Base-by-base conservation (phyloP, 1,140 invertebrate genomes). In the Aphaenogaster floridana region DNA sequence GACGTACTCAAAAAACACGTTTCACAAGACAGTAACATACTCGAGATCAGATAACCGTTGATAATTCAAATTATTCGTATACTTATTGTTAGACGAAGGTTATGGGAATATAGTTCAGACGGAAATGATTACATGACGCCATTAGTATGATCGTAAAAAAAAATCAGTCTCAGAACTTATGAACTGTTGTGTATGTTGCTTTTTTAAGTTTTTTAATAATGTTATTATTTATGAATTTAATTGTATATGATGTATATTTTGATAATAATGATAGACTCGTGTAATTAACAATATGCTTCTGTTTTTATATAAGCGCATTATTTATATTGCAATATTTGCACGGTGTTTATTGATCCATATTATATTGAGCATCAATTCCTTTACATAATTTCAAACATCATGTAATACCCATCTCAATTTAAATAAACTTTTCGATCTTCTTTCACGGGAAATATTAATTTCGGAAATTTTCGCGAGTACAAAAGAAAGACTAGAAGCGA, bases 261-360 rank as follows among this genome's bases (percentile, higher is more conserved):
- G 28, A 0, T 28, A 28, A 28, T 28, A 52, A 52, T 50, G 52
- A 15, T 34, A 17, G 7, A 0, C 15, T 50, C 42, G 11, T 28
- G 28, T 42, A 28, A 61, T 77, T 61, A 45, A 57, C 36, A 8
- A 28, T 76, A 42, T 21, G 0, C 4, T 2, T 3, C 8, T 34
- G 9, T 36, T 17, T 45, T 61, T 59, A 21, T 59, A 76, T 11
- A 48, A 59, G n/a, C 15, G 5, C 17, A 7, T 66, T 52, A 52
- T 80, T 48, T 78, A n/a, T 59, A 61, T 28, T 59, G 2, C 8
- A 42, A 71, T 71, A 66, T 50, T 45, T n/a, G 5, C 17, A n/a
- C 7, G 39, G 13, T 13, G 4, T 63, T 78, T 79, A 88, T 84
- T 36, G 21, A 78, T 78, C 6, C 9, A 21, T 9, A n/a, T 50